Evolutionary conservation across 1,140 invertebrate species (phyloP).

Genomic region (Patella vulgata): DNA sequence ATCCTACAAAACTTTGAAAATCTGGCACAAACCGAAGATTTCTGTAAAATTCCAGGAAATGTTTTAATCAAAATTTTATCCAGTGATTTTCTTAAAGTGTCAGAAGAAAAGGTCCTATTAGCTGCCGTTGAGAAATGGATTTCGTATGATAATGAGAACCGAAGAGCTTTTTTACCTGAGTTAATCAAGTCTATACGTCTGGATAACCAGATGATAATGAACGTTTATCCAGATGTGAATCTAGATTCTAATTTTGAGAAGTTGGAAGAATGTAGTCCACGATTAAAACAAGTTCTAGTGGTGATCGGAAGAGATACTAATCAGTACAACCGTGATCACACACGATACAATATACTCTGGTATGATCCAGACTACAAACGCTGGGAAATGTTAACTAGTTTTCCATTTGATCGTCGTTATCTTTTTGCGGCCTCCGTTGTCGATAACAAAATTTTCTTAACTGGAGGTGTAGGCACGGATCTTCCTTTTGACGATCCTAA

Average conservation of each 20-base stretch:
- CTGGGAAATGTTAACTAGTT: slow-evolving; percentile 14
- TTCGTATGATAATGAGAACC: not conserved
- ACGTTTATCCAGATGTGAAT: not conserved
- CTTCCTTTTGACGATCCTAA: not conserved
- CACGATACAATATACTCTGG: slow-evolving; percentile 4
- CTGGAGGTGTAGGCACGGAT: slow-evolving; percentile 18
- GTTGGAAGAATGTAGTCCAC: not conserved
- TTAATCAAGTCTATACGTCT: slow-evolving; percentile 5
- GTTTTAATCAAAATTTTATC: slow-evolving; percentile 12
- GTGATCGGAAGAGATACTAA: slow-evolving; percentile 20
- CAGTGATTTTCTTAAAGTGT: not conserved
- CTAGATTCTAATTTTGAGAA: not conserved
- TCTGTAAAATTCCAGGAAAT: slow-evolving; percentile 9
- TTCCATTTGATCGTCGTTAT: slow-evolving; percentile 17
- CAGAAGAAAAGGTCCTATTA: slow-evolving; percentile 3
- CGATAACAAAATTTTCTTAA: slow-evolving; percentile 15
- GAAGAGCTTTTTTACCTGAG: not conserved
- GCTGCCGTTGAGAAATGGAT: slow-evolving; percentile 14
- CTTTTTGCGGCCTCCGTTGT: slow-evolving; percentile 7
- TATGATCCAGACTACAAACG: slow-evolving; percentile 14
- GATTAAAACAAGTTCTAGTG: slow-evolving; percentile 14
- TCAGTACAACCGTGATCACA: not conserved
- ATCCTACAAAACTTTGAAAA: slow-evolving; percentile 8
- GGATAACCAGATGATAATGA: not conserved
- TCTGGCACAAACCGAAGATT: slow-evolving; percentile 2